Conservation (phyloP, 2,888 invertebrate genomes). For the Schrankia costaestrigalis region DNA sequence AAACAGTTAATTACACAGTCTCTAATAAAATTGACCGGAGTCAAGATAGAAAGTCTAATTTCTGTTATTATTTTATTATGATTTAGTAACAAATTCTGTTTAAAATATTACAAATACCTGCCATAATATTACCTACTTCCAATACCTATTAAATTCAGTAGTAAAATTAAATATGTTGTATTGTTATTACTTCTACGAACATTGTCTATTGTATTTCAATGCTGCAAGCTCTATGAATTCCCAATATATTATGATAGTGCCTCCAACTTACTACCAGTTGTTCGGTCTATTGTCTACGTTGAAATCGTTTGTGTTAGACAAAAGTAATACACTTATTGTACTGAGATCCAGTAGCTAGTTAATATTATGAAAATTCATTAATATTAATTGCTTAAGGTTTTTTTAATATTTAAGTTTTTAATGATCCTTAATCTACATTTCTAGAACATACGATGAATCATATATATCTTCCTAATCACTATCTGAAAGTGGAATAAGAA, state of each 20-base stretch:
- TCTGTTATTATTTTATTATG: too few relatives aligned
- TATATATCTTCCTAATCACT: too few relatives aligned
- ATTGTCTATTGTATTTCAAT: conserved; percentile 31
- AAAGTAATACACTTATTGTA: conserved; percentile 10
- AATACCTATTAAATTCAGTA: conserved; percentile 4
- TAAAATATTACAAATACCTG: too few relatives aligned
- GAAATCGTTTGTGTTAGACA: conserved; percentile 11
- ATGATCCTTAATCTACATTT: too few relatives aligned
- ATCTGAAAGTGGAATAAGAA: too few relatives aligned
- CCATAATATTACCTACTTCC: conserved; percentile 8
- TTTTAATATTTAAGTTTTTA: too few relatives aligned
- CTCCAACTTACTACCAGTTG: conserved; percentile 14
- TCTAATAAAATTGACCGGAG: too few relatives aligned
- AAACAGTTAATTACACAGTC: too few relatives aligned
- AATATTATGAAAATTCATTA: not conserved
- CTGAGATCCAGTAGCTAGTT: conserved; percentile 1
- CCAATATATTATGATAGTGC: conserved; percentile 22
- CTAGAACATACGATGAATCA: too few relatives aligned
- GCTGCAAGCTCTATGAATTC: conserved; percentile 30
- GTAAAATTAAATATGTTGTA: conserved; percentile 25
- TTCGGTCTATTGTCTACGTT: conserved; percentile 5
- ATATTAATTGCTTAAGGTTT: not conserved
- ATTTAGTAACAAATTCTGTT: too few relatives aligned
- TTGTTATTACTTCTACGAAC: conserved; percentile 14
- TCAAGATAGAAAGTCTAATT: too few relatives aligned